Evolutionary conservation across 1,140 invertebrate species (phyloP), one percentile per base, ranked within the genome.

Genomic region (Diorhabda sublineata): DNA sequence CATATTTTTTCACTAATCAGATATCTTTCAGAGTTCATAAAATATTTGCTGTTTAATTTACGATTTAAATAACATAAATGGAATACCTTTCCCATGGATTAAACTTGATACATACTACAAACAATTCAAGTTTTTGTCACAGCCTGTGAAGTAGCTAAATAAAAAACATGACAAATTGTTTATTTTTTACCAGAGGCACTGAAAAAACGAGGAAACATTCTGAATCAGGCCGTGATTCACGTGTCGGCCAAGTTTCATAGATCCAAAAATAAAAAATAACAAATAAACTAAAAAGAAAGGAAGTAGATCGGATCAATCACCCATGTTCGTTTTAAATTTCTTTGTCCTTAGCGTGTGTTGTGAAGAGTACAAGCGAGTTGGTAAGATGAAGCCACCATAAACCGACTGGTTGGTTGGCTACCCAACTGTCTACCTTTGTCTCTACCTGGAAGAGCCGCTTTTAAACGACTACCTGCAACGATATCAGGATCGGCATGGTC

Each of bases 271-370:
- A 26, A 26, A 26, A 26, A 26, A 26, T 26, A 26, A 26, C 26
- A 26, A 26, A 26, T 0, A 62, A 5, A 44, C 3, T 42, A 62
- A 62, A 8, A n/a, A 44, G 61, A 52, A 52, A 62, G 61, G 61
- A 62, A 62, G 61, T 62, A 44, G 45, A 62, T 62, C 61, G 44
- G 61, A 62, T 62, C 61, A 62, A 62, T 62, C 61, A 45, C 61
- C 61, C 61, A 43, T 62, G 61, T 62, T 62, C 43, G 61, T 62
- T 62, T 62, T 44, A 43, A 45, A 44, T 62, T 62, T 62, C 61
- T 62, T 62, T 62, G 61, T 62, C 44, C n/a, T 6, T 8, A 8
- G 47, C 61, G 42, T 41, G 43, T 59, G 58, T 5, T 0, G 3
- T 59, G 58, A 6, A 59, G 26, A 60, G 61, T 43, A 45, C 47